These are phyloP conservation scores for Gonioctena quinquepunctata DNA, from an alignment of 1,140 invertebrate species.

Conservation along the genomic window DNA sequence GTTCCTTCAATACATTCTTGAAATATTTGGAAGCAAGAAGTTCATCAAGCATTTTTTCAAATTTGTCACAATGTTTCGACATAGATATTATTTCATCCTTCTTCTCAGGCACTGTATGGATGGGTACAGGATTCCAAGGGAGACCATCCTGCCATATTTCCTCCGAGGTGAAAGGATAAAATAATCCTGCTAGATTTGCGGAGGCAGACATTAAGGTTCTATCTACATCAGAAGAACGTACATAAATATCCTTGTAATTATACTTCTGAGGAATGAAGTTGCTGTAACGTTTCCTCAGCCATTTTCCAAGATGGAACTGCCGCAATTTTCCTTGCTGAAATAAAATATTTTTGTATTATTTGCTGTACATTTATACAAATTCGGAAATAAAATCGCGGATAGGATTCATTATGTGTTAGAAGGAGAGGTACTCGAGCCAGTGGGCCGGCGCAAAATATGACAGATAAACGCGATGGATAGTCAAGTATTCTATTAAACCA, in stretches of 20 bases:
- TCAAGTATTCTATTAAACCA: too few relatives aligned
- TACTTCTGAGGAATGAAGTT: constrained; percentile 61
- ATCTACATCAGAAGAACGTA: constrained; percentile 79
- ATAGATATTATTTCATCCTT: constrained; percentile 63
- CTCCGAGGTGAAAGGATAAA: constrained; percentile 63
- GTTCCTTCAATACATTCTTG: background rate
- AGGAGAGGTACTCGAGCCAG: too few relatives aligned
- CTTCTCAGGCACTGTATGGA: constrained; percentile 73
- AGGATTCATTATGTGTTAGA: too few relatives aligned
- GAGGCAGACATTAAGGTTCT: constrained; percentile 87
- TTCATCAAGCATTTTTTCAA: background rate
- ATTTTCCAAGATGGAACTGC: constrained; percentile 75
- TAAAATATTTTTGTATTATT: too few relatives aligned
- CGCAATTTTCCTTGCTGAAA: constrained; percentile 73
- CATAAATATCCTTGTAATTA: constrained; percentile 43
- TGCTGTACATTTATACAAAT: too few relatives aligned
- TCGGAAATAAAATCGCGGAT: too few relatives aligned
- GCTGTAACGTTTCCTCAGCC: constrained; percentile 70
- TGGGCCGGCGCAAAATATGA: too few relatives aligned
- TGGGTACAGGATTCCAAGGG: constrained; percentile 85
- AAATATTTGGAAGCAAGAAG: background rate
- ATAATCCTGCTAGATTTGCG: constrained; percentile 79
- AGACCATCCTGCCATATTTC: constrained; percentile 67
- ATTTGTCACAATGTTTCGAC: constrained; percentile 68
- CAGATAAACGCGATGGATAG: too few relatives aligned